Conservation (phyloP, 1,140 invertebrate species). For the Diprion similis region DNA sequence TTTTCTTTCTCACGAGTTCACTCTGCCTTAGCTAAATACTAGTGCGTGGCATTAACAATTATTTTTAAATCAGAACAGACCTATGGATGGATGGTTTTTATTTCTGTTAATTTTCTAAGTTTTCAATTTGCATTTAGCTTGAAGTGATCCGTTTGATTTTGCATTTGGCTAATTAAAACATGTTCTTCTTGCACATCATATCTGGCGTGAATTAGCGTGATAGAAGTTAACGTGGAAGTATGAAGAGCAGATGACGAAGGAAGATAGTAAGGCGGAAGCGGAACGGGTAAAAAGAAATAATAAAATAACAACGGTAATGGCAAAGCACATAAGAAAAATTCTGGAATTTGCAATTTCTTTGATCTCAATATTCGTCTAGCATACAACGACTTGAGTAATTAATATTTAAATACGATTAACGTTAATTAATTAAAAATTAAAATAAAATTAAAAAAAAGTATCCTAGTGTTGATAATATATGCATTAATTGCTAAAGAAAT, state of each 20-base stretch:
- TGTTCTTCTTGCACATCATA: background rate
- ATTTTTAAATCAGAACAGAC: background rate
- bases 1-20: background rate
- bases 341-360: constrained; percentile 57
- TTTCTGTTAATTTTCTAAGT: too few relatives aligned
- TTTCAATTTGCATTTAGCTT: too few relatives aligned
- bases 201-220: background rate
- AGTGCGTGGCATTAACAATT: background rate
- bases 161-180: background rate
- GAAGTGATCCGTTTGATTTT: background rate
- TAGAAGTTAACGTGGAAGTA: background rate
- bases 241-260: constrained; percentile 1
- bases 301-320: constrained; percentile 1
- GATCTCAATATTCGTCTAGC: constrained; percentile 61
- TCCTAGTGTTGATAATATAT: constrained; percentile 44
- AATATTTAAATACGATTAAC: constrained; percentile 44
- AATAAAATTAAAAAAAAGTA: constrained; percentile 20
- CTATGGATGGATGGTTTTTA: too few relatives aligned
- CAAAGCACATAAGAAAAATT: constrained; percentile 32
- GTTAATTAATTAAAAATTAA: constrained; percentile 28
- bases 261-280: constrained; percentile 10
- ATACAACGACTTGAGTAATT: constrained; percentile 57
- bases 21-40: background rate
- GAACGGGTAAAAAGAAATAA: constrained; percentile 9
- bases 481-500: constrained; percentile 27